Evolutionary conservation across 2,113 vertebrate genomes (phyloP).

Genomic region (Mesembrinibis cayennensis): DNA sequence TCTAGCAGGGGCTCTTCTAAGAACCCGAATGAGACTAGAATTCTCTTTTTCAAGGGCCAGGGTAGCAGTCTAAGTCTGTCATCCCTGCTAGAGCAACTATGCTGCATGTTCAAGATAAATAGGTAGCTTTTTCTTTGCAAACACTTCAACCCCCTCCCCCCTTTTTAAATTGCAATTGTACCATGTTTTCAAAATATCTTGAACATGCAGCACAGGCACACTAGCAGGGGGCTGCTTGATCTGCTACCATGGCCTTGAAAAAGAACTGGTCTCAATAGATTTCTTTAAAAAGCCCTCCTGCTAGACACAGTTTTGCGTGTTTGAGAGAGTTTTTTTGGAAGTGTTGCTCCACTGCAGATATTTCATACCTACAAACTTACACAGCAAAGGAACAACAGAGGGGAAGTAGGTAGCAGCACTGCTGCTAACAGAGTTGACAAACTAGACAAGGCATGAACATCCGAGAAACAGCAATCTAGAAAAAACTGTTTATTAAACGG

Average conservation of each 20-base stretch:
- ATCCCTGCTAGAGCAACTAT: rapidly evolving
- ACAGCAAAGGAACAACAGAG: neutral
- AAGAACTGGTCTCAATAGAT: rapidly evolving
- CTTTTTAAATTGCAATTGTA: neutral
- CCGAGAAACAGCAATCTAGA: neutral
- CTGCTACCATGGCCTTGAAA: neutral
- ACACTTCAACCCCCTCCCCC: neutral
- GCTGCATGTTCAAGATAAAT: neutral
- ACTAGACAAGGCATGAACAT: neutral
- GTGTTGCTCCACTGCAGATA: neutral
- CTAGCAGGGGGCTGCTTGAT: neutral
- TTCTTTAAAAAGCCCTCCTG: neutral
- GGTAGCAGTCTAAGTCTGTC: neutral
- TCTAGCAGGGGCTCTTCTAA: neutral
- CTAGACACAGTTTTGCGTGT: neutral
- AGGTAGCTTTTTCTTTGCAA: neutral
- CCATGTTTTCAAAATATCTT: neutral
- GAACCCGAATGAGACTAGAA: neutral
- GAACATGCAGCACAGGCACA: rapidly evolving
- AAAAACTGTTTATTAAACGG: neutral
- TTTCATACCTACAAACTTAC: neutral
- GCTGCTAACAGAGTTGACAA: neutral
- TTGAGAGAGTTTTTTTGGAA: neutral
- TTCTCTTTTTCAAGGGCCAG: neutral
- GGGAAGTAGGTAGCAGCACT: neutral